Evolutionary conservation across 2,113 vertebrate genomes (phyloP).

Genomic region (Poicephalus meyeri): DNA sequence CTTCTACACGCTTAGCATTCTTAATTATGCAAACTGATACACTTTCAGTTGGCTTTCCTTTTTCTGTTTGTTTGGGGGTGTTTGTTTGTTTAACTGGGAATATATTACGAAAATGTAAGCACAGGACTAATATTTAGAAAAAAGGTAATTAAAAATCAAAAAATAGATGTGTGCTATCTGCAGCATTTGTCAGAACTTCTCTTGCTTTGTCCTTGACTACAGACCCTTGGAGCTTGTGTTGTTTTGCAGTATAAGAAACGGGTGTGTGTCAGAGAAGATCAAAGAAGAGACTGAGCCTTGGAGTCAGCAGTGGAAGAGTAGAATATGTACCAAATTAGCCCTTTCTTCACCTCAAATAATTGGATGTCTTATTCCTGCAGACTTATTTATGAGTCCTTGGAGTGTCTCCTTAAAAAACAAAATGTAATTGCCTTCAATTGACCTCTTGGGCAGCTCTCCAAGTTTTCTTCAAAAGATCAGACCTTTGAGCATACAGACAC

Average conservation of each 20-base stretch:
- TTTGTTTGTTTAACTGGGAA: neutral
- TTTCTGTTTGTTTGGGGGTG: neutral
- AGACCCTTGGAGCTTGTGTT: neutral
- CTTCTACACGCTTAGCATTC: neutral
- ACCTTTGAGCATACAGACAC: neutral
- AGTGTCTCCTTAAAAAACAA: neutral
- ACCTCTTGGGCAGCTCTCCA: neutral
- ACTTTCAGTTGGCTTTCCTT: neutral
- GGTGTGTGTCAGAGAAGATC: neutral
- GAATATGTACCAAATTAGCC: neutral
- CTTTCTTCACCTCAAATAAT: conserved; percentile 24
- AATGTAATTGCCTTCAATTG: neutral
- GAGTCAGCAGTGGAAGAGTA: neutral
- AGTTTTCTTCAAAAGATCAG: neutral
- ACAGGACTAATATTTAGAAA: neutral
- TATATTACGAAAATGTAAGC: neutral
- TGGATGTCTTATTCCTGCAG: neutral
- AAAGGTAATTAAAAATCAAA: neutral
- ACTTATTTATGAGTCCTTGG: neutral
- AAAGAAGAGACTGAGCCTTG: neutral
- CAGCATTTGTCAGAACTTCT: neutral
- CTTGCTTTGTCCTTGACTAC: neutral
- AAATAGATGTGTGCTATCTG: neutral
- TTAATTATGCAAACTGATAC: neutral
- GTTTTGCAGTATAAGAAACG: neutral